A percentile compares a stretch with the other conserved stretches of the same genome.
phyloP scores from a whole-genome alignment of 2,113 vertebrate species.

The Rynchops niger region DNA sequence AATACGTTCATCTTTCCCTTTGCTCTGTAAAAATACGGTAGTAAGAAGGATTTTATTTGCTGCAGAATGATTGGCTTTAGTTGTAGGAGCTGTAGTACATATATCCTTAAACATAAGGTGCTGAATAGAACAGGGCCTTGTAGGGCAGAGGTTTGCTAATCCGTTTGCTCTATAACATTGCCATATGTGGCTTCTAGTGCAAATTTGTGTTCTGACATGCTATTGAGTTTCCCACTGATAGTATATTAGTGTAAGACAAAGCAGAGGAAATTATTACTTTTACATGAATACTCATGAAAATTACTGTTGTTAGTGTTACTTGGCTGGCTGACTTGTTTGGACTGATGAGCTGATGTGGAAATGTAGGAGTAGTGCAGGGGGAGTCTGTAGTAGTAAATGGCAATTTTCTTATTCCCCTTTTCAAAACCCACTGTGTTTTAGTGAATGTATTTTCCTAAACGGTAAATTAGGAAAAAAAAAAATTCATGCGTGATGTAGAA shows the following conservation, averaged over 20 bases:
- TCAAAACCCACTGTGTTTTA: background rate
- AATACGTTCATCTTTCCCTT: background rate
- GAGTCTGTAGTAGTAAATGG: background rate
- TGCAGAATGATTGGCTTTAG: background rate
- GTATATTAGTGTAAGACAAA: background rate
- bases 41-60: background rate
- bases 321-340: background rate
- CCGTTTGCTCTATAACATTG: background rate
- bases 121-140: background rate
- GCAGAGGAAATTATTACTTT: background rate
- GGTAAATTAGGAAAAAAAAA: background rate
- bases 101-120: background rate
- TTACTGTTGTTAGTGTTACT: background rate
- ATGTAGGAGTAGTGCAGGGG: background rate
- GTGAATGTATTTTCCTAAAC: background rate
- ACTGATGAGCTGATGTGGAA: background rate
- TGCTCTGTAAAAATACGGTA: background rate
- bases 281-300: background rate
- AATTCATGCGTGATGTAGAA: background rate
- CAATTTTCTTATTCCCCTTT: background rate
- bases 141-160: background rate
- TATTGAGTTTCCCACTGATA: background rate
- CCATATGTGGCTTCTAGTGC: background rate
- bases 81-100: background rate
- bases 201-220: background rate